A percentile compares a stretch with the other conserved stretches of the same genome.
phyloP scores from a whole-genome alignment of 2,888 invertebrate species.

The Pseudococcus jackbeardsleyi region DNA sequence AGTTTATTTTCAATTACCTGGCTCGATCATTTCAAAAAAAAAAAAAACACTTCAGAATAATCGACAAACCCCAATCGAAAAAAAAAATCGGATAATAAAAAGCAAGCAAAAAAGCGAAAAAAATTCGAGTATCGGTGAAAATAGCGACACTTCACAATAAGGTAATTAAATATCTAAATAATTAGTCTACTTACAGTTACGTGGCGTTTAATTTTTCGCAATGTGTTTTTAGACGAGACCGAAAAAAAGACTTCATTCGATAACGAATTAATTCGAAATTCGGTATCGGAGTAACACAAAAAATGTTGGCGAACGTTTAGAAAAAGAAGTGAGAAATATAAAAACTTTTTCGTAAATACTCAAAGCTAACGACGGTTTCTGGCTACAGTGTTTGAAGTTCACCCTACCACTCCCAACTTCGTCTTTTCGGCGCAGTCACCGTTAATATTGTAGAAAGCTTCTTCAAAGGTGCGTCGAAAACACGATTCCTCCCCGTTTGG shows the following conservation, averaged over 20 bases:
- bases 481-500: constrained; percentile 30
- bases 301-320: constrained; percentile 30
- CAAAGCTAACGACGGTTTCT: constrained; percentile 53
- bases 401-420: constrained; percentile 25
- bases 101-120: background rate
- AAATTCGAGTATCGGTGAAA: background rate
- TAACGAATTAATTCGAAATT: background rate
- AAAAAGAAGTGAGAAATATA: constrained; percentile 27
- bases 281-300: constrained; percentile 23
- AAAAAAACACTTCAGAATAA: background rate
- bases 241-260: constrained; percentile 31
- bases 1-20: background rate
- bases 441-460: constrained; percentile 53
- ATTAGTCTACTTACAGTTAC: background rate
- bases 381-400: constrained; percentile 48
- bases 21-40: background rate
- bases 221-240: background rate
- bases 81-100: background rate
- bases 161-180: no score
- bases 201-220: background rate
- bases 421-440: constrained; percentile 49
- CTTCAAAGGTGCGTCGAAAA: constrained; percentile 55
- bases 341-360: constrained; percentile 44
- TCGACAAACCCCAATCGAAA: background rate
- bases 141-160: no score